Percentiles rank a stretch among this genome's conserved stretches.
Conservation (phyloP, 2,113 vertebrate species). For the Epinephelus cyanopodus region DNA sequence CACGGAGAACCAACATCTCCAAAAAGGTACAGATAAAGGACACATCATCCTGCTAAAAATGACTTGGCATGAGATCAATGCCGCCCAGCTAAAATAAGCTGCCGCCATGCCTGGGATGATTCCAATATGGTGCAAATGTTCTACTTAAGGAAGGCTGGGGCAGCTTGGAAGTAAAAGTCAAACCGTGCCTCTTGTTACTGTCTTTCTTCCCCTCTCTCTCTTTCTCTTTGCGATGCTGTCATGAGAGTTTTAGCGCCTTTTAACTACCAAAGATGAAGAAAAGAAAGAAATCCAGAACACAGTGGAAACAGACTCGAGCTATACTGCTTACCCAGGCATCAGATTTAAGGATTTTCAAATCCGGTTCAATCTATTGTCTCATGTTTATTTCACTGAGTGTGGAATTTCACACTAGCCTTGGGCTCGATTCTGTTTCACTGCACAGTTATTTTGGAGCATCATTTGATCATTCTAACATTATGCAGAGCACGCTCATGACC, state of each 20-base stretch:
- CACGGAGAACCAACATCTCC: conserved; percentile 30
- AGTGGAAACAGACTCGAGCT: neutral
- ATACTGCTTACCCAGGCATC: neutral
- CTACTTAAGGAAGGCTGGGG: conserved; percentile 18
- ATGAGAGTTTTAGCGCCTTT: neutral
- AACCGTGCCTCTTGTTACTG: conserved; percentile 8
- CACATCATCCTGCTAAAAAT: conserved; percentile 47
- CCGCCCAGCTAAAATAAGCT: conserved; percentile 47
- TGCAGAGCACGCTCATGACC: neutral
- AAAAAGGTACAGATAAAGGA: conserved; percentile 49
- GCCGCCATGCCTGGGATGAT: conserved; percentile 21
- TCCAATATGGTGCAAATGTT: conserved; percentile 51
- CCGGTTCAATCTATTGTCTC: conserved; percentile 19
- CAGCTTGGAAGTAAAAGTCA: conserved; percentile 16
- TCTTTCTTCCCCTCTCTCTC: neutral
- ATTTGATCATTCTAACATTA: conserved; percentile 13
- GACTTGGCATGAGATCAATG: conserved; percentile 51
- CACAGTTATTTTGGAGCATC: neutral
- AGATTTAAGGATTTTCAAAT: neutral
- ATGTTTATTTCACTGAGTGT: conserved; percentile 3
- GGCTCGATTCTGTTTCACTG: neutral
- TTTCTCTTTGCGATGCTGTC: neutral
- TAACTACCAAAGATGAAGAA: neutral
- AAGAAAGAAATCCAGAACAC: neutral
- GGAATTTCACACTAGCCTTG: conserved; percentile 19